phyloP scores from a whole-genome alignment of 2,888 invertebrate species.

The Caenorhabditis sp. region DNA sequence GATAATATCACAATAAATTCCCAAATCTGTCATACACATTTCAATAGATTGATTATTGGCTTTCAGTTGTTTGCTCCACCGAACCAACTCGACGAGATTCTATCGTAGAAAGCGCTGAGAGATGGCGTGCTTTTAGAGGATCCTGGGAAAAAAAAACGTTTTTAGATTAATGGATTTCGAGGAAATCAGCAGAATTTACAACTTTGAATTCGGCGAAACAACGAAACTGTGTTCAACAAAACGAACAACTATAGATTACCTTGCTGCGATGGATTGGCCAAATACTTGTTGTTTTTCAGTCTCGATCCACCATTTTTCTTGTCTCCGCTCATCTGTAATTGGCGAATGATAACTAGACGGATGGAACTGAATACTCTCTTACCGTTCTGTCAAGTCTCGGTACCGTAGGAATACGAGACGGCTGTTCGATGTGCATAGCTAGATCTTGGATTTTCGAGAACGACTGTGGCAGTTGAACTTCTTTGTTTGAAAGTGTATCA shows the following conservation, averaged over 20 bases:
- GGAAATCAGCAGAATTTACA: too few relatives aligned
- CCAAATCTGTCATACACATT: slow-evolving; percentile 10
- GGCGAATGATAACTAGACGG: too few relatives aligned
- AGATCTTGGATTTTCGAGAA: slow-evolving; percentile 65
- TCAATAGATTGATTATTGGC: background rate
- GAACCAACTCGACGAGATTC: slow-evolving; percentile 73
- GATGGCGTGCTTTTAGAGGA: slow-evolving; percentile 63
- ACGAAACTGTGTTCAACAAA: background rate
- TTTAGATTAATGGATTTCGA: too few relatives aligned
- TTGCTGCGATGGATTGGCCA: slow-evolving; percentile 68
- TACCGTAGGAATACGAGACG: slow-evolving; percentile 66
- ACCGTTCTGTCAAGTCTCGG: slow-evolving; percentile 67
- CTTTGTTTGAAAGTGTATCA: slow-evolving; percentile 67
- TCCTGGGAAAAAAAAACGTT: slow-evolving; percentile 29
- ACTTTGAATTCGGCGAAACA: background rate
- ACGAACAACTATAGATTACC: slow-evolving; percentile 5
- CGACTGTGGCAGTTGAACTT: slow-evolving; percentile 60
- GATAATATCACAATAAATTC: slow-evolving; percentile 33
- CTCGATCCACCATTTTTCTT: slow-evolving; percentile 55
- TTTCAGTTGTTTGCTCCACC: slow-evolving; percentile 60
- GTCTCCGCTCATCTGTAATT: slow-evolving; percentile 64
- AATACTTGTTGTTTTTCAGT: slow-evolving; percentile 67
- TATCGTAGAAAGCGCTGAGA: slow-evolving; percentile 71
- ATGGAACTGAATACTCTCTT: background rate
- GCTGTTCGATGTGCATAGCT: slow-evolving; percentile 64